Evolutionary conservation across 2,113 vertebrate genomes (phyloP).

Genomic region (Strix aluco): DNA sequence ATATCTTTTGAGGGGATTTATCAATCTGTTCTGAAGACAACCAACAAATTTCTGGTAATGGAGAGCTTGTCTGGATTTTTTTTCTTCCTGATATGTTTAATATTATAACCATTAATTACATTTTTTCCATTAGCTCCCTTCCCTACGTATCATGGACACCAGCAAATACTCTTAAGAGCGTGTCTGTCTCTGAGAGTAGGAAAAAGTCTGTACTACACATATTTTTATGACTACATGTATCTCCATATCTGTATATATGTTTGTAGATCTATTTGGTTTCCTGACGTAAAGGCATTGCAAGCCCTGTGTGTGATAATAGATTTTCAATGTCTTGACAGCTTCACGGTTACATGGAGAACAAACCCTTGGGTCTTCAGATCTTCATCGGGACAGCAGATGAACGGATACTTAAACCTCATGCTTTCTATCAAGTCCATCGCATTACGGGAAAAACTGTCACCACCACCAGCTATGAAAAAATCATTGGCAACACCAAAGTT

Average conservation of each 20-base stretch:
- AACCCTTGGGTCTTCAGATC: constrained; percentile 94
- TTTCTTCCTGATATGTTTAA: background rate
- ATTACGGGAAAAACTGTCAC: constrained; percentile 97
- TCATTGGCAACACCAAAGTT: constrained; percentile 92
- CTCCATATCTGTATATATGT: fast-evolving
- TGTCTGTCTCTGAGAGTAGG: background rate
- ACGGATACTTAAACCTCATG: constrained; percentile 95
- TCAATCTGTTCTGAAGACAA: background rate
- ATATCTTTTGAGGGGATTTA: background rate
- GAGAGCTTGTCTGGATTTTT: background rate
- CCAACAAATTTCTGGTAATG: background rate
- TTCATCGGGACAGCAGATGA: constrained; percentile 98
- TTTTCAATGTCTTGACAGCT: constrained; percentile 76
- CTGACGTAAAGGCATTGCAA: background rate
- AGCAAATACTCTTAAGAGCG: background rate
- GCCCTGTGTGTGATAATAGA: background rate
- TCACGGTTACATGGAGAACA: constrained; percentile 93
- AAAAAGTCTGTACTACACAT: background rate
- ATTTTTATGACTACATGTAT: background rate
- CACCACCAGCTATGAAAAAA: constrained; percentile 96
- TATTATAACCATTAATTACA: background rate
- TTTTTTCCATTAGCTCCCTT: background rate
- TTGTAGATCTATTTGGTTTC: background rate
- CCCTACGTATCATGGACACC: background rate
- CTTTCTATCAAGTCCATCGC: constrained; percentile 98